phyloP scores from a whole-genome alignment of 2,888 invertebrate species.

The Anaspis maculata region DNA sequence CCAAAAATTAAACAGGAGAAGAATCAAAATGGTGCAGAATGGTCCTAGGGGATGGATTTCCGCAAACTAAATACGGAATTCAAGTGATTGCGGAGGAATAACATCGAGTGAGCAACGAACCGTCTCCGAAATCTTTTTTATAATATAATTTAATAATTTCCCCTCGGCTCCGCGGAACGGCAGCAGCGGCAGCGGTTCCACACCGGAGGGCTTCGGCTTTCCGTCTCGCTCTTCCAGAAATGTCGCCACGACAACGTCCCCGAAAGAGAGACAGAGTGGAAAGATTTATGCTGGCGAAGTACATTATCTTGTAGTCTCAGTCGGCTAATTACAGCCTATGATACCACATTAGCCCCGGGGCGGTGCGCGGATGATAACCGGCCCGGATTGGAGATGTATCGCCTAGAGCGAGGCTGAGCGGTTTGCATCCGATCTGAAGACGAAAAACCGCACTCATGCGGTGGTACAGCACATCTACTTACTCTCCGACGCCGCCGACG shows the following conservation, averaged over 20 bases:
- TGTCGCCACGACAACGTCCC: constrained; percentile 21
- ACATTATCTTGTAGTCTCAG: constrained; percentile 50
- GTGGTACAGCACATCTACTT: constrained; percentile 11
- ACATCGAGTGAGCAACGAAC: too few species aligned
- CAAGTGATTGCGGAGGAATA: too few species aligned
- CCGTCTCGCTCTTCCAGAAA: constrained; percentile 20
- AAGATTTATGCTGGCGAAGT: constrained; percentile 48
- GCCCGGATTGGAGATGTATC: constrained; percentile 36
- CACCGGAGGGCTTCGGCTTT: constrained; percentile 23
- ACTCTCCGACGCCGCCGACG: constrained; percentile 1
- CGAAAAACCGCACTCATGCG: constrained; percentile 28
- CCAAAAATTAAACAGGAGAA: too few species aligned
- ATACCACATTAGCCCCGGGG: constrained; percentile 47
- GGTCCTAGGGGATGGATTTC: too few species aligned
- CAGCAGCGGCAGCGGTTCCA: constrained; percentile 23
- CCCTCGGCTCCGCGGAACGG: constrained; percentile 26
- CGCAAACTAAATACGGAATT: too few species aligned
- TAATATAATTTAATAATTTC: constrained; percentile 39
- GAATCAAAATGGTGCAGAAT: too few species aligned
- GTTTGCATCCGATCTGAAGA: constrained; percentile 34
- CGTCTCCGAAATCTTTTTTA: constrained; percentile 24
- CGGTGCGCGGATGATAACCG: constrained; percentile 37
- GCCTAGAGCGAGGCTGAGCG: constrained; percentile 36
- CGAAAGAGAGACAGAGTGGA: constrained; percentile 31
- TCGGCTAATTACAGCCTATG: constrained; percentile 49